Evolutionary conservation across 2,888 invertebrate species (phyloP), one percentile per base, ranked within the genome.

Genomic region (Adelphocoris suturalis): DNA sequence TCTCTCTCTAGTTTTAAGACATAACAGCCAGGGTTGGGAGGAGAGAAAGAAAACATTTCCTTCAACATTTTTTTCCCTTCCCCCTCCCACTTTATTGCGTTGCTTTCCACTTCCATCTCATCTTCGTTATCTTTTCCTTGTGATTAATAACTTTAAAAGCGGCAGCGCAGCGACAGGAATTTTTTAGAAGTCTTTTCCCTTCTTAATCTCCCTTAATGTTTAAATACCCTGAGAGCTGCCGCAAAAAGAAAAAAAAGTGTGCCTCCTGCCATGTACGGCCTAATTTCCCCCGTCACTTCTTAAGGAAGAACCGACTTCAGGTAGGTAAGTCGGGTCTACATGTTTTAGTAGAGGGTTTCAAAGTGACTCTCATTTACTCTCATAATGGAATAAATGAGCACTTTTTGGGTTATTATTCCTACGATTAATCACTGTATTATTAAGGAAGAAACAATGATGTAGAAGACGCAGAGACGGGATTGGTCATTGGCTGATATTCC

Each of bases 91-190:
- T 37, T 19, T 46, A 47, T n/a, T 37, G 37, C 76, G 28, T 76
- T 46, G 37, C 76, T 76, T 76, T 76, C 37, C 78, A 78, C 46
- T 78, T 47, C 78, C 78, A 78, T 85, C 85, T 85, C 85, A 85
- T 85, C 85, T 85, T 85, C 61, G 55, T 85, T 85, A 85, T 85
- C 85, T 85, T 23, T 47, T 78, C 52, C 52, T 80, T 27, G 85
- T 85, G 85, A 85, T 85, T 85, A 85, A 85, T 85, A 85, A 85
- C 85, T 85, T 57, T 85, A 85, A 85, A 85, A 85, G 85, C 85
- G 85, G 55, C 46, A 46, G 78, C 61, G 85, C 85, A 61, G 85
- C 19, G 85, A 57, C 85, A 85, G 28, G 85, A 57, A 85, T 85
- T 85, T 85, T 85, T 85, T 85, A 85, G 27, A 9, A 55, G 85